A percentile compares a stretch with the other conserved stretches of the same genome.
These are phyloP conservation scores for Gonioctena quinquepunctata DNA, from an alignment of 1,140 invertebrate species.

Conservation along the genomic window DNA sequence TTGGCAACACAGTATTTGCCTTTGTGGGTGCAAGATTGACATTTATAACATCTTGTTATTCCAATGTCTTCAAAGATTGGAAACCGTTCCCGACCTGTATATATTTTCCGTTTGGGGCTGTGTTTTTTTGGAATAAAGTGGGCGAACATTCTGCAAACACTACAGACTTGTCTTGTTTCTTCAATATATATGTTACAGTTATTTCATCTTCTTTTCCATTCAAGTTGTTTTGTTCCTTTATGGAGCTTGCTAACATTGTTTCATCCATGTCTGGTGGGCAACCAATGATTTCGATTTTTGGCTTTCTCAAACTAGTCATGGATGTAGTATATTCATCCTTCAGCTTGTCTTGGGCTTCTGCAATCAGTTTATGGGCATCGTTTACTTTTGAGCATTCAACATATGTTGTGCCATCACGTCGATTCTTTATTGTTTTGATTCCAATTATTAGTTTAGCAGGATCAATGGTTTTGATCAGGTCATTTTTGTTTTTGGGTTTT, in stretches of 20 bases:
- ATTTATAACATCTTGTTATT: not conserved
- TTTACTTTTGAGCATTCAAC: not conserved
- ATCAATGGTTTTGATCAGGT: not conserved
- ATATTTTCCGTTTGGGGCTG: not conserved
- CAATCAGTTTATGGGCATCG: not conserved
- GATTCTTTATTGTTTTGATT: not conserved
- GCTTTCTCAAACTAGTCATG: not conserved
- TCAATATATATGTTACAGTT: not conserved
- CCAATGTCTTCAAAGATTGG: not conserved
- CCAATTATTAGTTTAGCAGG: not conserved
- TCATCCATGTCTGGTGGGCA: not conserved
- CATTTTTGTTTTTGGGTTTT: not conserved
- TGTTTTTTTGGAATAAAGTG: not conserved
- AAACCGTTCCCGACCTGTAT: not conserved
- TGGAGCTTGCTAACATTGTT: not conserved
- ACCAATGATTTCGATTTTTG: not conserved
- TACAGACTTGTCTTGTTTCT: not conserved
- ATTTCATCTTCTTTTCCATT: not conserved
- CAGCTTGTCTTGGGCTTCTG: not conserved
- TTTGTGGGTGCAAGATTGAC: not conserved
- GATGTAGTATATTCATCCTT: not conserved
- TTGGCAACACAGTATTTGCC: not conserved
- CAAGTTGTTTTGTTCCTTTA: not conserved
- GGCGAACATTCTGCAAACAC: not conserved
- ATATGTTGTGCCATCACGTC: not conserved